Percentiles rank a stretch among this genome's conserved stretches.
These are phyloP conservation scores for human DNA, from an alignment of 2,113 vertebrate genomes.

Conservation along the genomic window GRCh38 chr1:30775501-30776000, in stretches of 20 bases:
- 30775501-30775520: background rate
- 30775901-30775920: too few relatives aligned
- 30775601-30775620: too few relatives aligned
- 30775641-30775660: background rate
- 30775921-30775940: too few relatives aligned
- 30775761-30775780: too few relatives aligned
- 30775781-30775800: background rate
- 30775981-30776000: too few relatives aligned
- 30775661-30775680: background rate
- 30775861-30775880: background rate
- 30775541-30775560: background rate
- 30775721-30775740: too few relatives aligned
- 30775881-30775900: background rate
- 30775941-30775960: too few relatives aligned
- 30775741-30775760: accelerated
- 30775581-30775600: accelerated
- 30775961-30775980: too few relatives aligned
- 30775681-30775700: background rate
- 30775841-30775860: too few relatives aligned
- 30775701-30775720: background rate
- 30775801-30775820: background rate
- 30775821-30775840: background rate
- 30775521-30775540: background rate
- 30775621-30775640: background rate
- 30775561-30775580: background rate